phyloP scores from a whole-genome alignment of 1,140 invertebrate species.

The Scaptomyza montana region DNA sequence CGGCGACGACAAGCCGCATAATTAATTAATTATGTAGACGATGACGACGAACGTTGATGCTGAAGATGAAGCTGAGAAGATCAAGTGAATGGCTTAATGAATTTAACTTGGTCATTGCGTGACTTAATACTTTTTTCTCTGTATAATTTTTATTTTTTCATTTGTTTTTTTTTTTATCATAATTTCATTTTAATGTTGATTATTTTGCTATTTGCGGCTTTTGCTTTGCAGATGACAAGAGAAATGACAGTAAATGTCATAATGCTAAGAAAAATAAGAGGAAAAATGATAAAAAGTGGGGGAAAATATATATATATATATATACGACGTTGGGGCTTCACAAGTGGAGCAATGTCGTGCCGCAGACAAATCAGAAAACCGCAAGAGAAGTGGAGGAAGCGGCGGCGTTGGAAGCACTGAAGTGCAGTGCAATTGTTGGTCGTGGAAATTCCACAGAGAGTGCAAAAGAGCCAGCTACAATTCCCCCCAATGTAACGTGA shows the following conservation, averaged over 20 bases:
- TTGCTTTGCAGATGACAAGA: constrained; percentile 45
- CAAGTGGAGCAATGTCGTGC: constrained; percentile 80
- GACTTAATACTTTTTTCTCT: constrained; percentile 46
- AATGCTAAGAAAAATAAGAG: constrained; percentile 31
- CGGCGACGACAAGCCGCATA: constrained; percentile 37
- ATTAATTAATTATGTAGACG: constrained; percentile 73
- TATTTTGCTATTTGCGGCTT: constrained; percentile 60
- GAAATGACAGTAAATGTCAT: constrained; percentile 70
- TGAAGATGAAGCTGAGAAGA: background rate
- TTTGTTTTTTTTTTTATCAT: constrained; percentile 27
- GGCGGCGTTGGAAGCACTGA: background rate
- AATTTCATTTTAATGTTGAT: constrained; percentile 71
- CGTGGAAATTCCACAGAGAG: constrained; percentile 24
- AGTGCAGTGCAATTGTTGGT: constrained; percentile 5
- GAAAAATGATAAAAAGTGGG: background rate
- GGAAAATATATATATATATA: constrained; percentile 1
- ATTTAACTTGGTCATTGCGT: constrained; percentile 72
- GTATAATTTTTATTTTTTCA: constrained; percentile 45
- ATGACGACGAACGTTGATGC: constrained; percentile 1
- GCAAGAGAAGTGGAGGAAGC: constrained; percentile 37
- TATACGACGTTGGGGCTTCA: constrained; percentile 50
- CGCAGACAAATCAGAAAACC: constrained; percentile 59
- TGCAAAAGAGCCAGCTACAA: background rate
- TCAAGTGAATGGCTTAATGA: constrained; percentile 58
- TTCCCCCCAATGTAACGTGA: constrained; percentile 57